phyloP scores from a whole-genome alignment of 2,113 vertebrate genomes.

The Zootoca vivipara region DNA sequence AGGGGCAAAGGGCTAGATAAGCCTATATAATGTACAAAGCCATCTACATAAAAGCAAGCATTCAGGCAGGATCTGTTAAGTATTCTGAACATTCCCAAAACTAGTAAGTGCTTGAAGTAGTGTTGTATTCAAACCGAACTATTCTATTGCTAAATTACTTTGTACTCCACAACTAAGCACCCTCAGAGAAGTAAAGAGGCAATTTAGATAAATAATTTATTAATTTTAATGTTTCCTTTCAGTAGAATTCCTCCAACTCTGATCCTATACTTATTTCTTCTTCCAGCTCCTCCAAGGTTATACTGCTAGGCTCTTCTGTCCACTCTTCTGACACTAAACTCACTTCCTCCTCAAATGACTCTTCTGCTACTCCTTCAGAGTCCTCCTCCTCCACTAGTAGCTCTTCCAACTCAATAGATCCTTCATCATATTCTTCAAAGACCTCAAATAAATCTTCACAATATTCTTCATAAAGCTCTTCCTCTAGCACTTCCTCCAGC shows the following conservation, averaged over 20 bases:
- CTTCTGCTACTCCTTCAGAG: background rate
- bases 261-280: conserved; percentile 24
- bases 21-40: background rate
- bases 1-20: no score
- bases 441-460: background rate
- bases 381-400: background rate
- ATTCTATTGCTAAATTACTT: background rate
- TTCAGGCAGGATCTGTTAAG: background rate
- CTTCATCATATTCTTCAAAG: background rate
- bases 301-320: conserved; percentile 8
- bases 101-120: background rate
- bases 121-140: background rate
- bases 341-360: conserved; percentile 22
- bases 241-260: background rate
- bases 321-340: conserved; percentile 34
- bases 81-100: background rate
- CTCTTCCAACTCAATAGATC: background rate
- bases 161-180: background rate
- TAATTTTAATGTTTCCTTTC: background rate
- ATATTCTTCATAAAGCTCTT: conserved; percentile 46
- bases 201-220: conserved; percentile 3
- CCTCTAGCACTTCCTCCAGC: conserved; percentile 22
- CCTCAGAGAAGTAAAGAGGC: background rate
- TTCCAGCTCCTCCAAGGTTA: conserved; percentile 9
- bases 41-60: background rate